phyloP scores from a whole-genome alignment of 2,888 invertebrate genomes.

The Dicyrtoma fusca region DNA sequence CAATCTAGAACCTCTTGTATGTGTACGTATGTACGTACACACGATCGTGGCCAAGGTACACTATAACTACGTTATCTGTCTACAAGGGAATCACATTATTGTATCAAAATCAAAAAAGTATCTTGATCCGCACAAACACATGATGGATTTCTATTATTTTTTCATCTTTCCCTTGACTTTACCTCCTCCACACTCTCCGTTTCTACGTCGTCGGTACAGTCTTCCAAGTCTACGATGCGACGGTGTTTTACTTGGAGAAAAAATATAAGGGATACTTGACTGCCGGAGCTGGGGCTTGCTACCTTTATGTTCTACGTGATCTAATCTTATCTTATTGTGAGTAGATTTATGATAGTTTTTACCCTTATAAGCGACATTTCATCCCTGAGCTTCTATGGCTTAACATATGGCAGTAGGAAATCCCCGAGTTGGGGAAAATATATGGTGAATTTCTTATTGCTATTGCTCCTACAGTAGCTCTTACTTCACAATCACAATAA shows the following conservation, averaged over 20 bases:
- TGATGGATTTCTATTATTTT: conserved; percentile 17
- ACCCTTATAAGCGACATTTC: background rate
- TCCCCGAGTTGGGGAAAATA: background rate
- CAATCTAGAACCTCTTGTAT: too few relatives aligned
- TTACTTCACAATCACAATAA: too few relatives aligned
- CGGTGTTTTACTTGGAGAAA: too few relatives aligned
- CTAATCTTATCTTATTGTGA: conserved; percentile 31
- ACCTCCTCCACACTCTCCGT: too few relatives aligned
- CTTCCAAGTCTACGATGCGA: too few relatives aligned
- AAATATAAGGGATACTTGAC: too few relatives aligned
- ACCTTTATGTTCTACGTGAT: conserved; percentile 27
- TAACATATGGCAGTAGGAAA: background rate
- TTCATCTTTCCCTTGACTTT: conserved; percentile 1
- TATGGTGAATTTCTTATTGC: background rate
- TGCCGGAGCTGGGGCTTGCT: too few relatives aligned
- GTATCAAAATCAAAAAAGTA: conserved; percentile 1
- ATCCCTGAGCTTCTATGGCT: background rate
- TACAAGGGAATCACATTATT: background rate
- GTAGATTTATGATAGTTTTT: conserved; percentile 26
- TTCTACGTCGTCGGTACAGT: too few relatives aligned
- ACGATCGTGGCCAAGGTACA: too few relatives aligned
- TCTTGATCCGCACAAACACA: background rate
- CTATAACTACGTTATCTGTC: background rate
- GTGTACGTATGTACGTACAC: too few relatives aligned
- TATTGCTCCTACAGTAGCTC: too few relatives aligned